These are phyloP conservation scores for Gnatocerus cornutus DNA, from an alignment of 2,888 invertebrate genomes.

Conservation along the genomic window DNA sequence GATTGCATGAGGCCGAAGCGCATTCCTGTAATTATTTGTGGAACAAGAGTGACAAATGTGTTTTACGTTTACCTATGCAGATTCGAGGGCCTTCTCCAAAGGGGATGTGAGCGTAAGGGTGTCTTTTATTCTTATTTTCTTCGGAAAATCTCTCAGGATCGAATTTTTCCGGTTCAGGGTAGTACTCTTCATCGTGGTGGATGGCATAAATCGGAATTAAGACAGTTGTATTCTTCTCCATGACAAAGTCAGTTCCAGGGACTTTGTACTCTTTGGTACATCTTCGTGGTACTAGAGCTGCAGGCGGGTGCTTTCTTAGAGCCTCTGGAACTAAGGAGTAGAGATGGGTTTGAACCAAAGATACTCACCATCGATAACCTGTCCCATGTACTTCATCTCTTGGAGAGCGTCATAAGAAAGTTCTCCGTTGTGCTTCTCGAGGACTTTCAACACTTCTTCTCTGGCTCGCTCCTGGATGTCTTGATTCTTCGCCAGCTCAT, in stretches of 20 bases:
- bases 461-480: slow-evolving; percentile 48
- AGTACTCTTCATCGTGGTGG: slow-evolving; percentile 58
- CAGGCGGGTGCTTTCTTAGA: slow-evolving; percentile 64
- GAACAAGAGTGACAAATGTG: background rate
- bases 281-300: slow-evolving; percentile 52
- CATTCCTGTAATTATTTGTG: slow-evolving; percentile 52
- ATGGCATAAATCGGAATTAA: slow-evolving; percentile 59
- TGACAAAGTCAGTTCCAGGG: slow-evolving; percentile 50
- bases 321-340: no score
- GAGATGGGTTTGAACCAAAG: no score
- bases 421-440: slow-evolving; percentile 40
- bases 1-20: slow-evolving; percentile 63
- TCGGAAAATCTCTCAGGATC: slow-evolving; percentile 54
- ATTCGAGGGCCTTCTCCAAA: slow-evolving; percentile 54
- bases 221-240: slow-evolving; percentile 62
- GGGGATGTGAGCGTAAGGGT: slow-evolving; percentile 37
- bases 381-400: slow-evolving; percentile 50
- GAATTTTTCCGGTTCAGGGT: slow-evolving; percentile 59
- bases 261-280: slow-evolving; percentile 58
- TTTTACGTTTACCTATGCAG: slow-evolving; percentile 54
- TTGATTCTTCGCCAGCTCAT: slow-evolving; percentile 48
- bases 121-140: slow-evolving; percentile 38
- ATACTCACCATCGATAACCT: slow-evolving; percentile 38
- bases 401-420: slow-evolving; percentile 49
- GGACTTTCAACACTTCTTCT: slow-evolving; percentile 43